Conservation (phyloP, 2,113 vertebrate species). For the Himantopus leucocephalus region DNA sequence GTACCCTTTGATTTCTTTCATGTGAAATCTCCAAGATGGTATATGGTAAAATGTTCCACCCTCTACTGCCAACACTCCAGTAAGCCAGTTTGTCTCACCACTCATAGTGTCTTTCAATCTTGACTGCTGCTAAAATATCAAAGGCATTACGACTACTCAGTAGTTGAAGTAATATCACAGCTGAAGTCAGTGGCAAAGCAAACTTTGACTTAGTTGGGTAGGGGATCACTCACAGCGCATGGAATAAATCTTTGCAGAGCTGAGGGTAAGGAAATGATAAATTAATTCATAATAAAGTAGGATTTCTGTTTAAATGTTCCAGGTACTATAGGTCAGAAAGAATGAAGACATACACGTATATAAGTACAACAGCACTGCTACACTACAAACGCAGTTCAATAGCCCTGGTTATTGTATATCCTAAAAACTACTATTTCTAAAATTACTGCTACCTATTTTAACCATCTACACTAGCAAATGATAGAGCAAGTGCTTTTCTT, state of each 20-base stretch:
- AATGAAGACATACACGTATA: fast-evolving
- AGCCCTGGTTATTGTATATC: neutral
- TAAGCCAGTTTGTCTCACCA: neutral
- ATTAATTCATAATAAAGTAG: neutral
- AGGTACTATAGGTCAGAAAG: neutral
- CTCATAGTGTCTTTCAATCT: neutral
- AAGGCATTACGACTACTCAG: neutral
- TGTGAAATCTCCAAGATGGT: neutral
- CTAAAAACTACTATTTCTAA: neutral
- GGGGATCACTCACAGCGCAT: neutral
- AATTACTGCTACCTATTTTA: neutral
- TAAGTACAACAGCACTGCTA: neutral
- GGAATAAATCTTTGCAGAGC: neutral
- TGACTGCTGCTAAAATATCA: neutral
- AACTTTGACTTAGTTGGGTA: neutral
- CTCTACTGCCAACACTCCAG: neutral
- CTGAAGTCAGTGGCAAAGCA: neutral
- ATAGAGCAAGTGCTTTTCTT: neutral
- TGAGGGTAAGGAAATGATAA: neutral
- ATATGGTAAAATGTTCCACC: neutral
- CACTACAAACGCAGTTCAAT: neutral
- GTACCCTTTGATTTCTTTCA: neutral
- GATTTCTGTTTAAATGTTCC: neutral
- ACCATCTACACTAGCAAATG: neutral
- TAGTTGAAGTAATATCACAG: neutral